phyloP scores from a whole-genome alignment of 2,797 vertebrate genomes.

The Parotocinclus haroldoi region DNA sequence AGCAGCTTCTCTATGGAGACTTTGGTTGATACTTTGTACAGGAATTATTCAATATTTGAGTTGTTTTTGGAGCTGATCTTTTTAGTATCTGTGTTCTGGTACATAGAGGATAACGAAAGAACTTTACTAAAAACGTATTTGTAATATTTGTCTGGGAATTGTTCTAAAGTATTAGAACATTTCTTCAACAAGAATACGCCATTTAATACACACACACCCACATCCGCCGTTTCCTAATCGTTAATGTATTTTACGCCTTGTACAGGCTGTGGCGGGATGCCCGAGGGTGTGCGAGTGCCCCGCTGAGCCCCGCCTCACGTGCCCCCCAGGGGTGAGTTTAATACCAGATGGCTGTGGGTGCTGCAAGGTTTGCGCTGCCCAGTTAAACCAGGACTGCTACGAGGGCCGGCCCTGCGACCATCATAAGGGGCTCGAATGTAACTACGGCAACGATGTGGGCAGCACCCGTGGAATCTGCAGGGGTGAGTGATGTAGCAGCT shows the following conservation, averaged over 20 bases:
- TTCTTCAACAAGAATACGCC: too few species aligned
- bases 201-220: too few species aligned
- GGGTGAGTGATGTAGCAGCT: slow-evolving; percentile 59
- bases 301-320: slow-evolving; percentile 54
- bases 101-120: too few species aligned
- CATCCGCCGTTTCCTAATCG: too few species aligned
- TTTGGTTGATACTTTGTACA: too few species aligned
- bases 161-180: too few species aligned
- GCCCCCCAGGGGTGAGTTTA: slow-evolving; percentile 71
- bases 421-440: slow-evolving; percentile 79
- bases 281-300: slow-evolving; percentile 69
- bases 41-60: too few species aligned
- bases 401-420: slow-evolving; percentile 72
- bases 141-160: too few species aligned
- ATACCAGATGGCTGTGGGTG: slow-evolving; percentile 71
- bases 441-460: slow-evolving; percentile 75
- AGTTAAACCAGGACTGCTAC: slow-evolving; percentile 78
- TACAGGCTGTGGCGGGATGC: slow-evolving; percentile 66
- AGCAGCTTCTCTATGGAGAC: too few species aligned
- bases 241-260: background rate
- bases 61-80: too few species aligned
- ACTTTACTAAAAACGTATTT: too few species aligned
- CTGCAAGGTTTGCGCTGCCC: slow-evolving; percentile 76
- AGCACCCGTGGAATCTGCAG: slow-evolving; percentile 75
- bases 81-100: too few species aligned